Evolutionary conservation across 2,113 vertebrate genomes (phyloP), one percentile per base, ranked within the genome.

Genomic region (Grus americana): DNA sequence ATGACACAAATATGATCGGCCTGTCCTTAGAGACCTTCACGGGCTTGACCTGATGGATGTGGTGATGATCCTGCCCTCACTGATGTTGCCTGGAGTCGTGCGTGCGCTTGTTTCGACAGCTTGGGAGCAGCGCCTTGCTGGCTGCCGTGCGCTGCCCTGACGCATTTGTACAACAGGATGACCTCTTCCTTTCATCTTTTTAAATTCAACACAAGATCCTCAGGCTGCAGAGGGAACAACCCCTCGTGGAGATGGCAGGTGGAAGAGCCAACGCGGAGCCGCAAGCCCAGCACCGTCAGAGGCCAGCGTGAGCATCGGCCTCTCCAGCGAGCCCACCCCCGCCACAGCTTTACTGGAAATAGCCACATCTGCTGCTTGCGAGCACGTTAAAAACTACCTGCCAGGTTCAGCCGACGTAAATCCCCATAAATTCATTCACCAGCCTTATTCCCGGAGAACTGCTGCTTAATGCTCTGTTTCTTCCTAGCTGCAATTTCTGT

Each of bases 11-110:
- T 55, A 66, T 10, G 80, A 79, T 86, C 5, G 2, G 57, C 34
- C 47, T 0, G 10, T 86, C 76, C 91, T 82, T 26, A n/a, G 58
- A 58, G 74, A 46, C 92, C 67, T 88, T 75, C 62, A 52, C 1
- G 4, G 63, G 50, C 50, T 62, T 82, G 91, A 85, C 82, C 88
- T 61, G 82, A 40, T 86, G 92, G 86, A 90, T 68, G 71, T 76
- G 88, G 71, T 58, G 90, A 27, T 54, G 58, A 81, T 67, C 59
- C 85, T 85, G 57, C 59, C 73, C 38, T 68, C 5, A 8, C 10
- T 58, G 90, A 24, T 5, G 68, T 54, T 65, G 74, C 61, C 57
- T 10, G 16, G 29, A 55, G 76, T 2, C 2, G 5, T 2, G 3
- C 2, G 9, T 49, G 44, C 55, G 67, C 1, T 1, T 34, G 67